phyloP scores from a whole-genome alignment of 2,113 vertebrate species.

The Brevimyrus niger region DNA sequence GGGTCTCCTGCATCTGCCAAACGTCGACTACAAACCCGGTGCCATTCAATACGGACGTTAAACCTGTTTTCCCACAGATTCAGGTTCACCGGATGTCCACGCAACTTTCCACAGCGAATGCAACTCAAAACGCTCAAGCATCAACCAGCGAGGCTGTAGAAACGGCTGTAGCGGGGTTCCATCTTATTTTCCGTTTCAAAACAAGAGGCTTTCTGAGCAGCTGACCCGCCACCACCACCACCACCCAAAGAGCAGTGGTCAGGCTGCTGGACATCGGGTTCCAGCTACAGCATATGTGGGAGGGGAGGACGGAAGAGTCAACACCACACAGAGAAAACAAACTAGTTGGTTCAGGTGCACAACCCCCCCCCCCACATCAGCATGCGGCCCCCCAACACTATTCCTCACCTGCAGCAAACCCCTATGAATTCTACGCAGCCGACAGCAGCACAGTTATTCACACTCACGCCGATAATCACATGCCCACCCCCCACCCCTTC shows the following conservation, averaged over 20 bases:
- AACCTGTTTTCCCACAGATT: not conserved
- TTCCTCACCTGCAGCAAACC: not conserved
- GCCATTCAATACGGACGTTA: not conserved
- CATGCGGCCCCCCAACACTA: not conserved
- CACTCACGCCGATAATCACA: conserved; percentile 17
- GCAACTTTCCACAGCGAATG: not conserved
- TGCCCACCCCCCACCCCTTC: not conserved
- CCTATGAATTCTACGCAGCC: not conserved
- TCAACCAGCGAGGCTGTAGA: not conserved
- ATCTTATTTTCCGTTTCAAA: not conserved
- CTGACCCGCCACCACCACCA: not conserved
- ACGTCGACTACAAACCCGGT: not conserved
- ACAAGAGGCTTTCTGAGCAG: not conserved
- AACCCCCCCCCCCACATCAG: not conserved
- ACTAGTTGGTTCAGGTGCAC: not conserved
- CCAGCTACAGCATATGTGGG: not conserved
- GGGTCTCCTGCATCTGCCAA: not conserved
- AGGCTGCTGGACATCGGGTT: not conserved
- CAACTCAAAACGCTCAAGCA: not conserved
- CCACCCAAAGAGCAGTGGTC: not conserved
- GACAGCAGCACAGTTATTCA: not conserved
- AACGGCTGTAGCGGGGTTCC: not conserved
- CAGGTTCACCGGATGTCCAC: not conserved
- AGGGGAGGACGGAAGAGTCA: not conserved
- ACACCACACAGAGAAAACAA: not conserved